Conservation (phyloP, 2,797 vertebrate species). For the Micrastur ruficollis region DNA sequence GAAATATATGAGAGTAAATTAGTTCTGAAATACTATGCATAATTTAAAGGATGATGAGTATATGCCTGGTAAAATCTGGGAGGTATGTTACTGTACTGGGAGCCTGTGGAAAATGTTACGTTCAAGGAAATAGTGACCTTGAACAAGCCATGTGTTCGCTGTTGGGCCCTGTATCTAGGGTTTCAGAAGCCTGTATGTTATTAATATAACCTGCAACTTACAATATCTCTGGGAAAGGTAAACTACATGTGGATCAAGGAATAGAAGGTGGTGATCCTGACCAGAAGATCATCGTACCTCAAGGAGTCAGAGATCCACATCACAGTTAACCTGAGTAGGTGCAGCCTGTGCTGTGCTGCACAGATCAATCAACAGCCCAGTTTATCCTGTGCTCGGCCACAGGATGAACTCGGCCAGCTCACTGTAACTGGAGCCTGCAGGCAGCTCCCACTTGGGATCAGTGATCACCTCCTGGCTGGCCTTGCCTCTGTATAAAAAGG, state of each 20-base stretch:
- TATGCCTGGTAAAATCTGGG: neutral
- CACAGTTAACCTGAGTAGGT: neutral
- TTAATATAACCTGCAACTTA: neutral
- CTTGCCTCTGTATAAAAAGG: neutral
- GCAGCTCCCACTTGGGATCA: neutral
- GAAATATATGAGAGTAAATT: neutral
- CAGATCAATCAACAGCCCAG: neutral
- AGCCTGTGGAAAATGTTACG: neutral
- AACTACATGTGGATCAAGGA: neutral
- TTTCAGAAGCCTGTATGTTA: neutral
- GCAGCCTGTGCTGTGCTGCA: neutral
- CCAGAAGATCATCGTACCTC: rapidly evolving
- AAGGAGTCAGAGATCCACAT: neutral
- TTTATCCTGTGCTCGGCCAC: neutral
- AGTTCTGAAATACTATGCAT: neutral
- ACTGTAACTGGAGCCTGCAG: neutral
- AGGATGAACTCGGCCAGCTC: neutral
- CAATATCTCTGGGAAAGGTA: neutral
- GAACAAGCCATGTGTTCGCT: neutral
- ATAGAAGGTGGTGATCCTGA: neutral
- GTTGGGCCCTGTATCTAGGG: neutral
- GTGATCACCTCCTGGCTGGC: neutral
- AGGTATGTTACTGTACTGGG: neutral
- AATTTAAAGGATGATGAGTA: neutral
- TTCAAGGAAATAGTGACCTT: neutral